Base-by-base conservation (phyloP, 2,113 vertebrate genomes). In the Antechinus stuartii region DNA sequence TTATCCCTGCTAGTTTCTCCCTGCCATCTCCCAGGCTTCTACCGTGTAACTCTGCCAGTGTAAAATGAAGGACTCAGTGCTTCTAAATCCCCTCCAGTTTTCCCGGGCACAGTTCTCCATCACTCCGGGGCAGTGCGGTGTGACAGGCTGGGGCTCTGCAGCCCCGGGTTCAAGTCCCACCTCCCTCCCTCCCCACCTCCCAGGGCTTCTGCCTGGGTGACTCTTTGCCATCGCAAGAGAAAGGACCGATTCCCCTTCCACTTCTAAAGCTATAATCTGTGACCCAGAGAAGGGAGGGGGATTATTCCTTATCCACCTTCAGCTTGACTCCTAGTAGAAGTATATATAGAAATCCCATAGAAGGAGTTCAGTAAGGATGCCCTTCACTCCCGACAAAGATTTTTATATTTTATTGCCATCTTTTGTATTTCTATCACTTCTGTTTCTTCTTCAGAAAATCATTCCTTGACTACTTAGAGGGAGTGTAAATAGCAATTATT, bases 251-350 rank as follows among this genome's bases (percentile, higher is more conserved):
- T 14, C 16, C 35, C 30, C 35, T n/a, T n/a, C 16, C 4, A 19
- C 4, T n/a, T n/a, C 14, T n/a, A 76, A 16, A n/a, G 30, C 61
- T 19, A 0, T 0, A 4, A 2, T 2, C 61, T n/a, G 16, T n/a
- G 30, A 35, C 16, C 61, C 35, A n/a, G 30, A 76, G 27, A 35
- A 68, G 61, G 30, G 30, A 30, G 4, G 30, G 35, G 14, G 35
- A 19, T 76, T 6, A n/a, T n/a, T 6, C 16, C 35, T 4, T 19
- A n/a, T 7, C 16, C 61, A 19, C 3, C 16, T n/a, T 3, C 35
- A 4, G 30, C 35, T 68, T n/a, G 6, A 30, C 61, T 68, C 30
- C 61, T 68, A 5, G 10, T 3, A 23, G 16, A 5, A 2, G 16
- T 54, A 22, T 3, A 55, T 5, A 55, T 0, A 24, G 54, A 19